A percentile compares a stretch with the other conserved stretches of the same genome.
Conservation (phyloP, 2,113 vertebrate genomes). For the human region DNA sequence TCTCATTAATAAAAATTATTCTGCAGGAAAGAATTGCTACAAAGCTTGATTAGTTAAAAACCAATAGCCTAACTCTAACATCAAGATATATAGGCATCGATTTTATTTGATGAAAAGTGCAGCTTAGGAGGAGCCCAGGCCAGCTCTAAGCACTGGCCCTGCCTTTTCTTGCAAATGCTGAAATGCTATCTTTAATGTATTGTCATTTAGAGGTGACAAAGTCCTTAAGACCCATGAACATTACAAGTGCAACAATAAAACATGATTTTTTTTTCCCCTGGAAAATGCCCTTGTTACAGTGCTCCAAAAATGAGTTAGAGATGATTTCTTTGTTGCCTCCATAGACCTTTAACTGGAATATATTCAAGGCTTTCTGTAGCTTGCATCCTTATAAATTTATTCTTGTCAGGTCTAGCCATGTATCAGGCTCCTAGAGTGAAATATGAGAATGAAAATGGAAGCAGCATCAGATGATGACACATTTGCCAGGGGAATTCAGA, state of each 20-base stretch:
- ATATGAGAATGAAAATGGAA: slow-evolving; percentile 72
- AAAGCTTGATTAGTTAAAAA: slow-evolving; percentile 62
- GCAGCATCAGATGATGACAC: slow-evolving; percentile 55
- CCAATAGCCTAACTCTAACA: slow-evolving; percentile 31
- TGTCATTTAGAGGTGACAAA: slow-evolving; percentile 55
- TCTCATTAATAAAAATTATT: slow-evolving; percentile 58
- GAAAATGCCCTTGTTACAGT: slow-evolving; percentile 65
- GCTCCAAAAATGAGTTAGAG: slow-evolving; percentile 65
- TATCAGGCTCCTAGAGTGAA: slow-evolving; percentile 69
- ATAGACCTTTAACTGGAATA: slow-evolving; percentile 68
- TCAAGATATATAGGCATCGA: neutral
- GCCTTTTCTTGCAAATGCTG: neutral
- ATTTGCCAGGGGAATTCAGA: slow-evolving; percentile 68
- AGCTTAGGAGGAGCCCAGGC: neutral
- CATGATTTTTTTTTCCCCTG: slow-evolving; percentile 64
- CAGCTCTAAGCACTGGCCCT: neutral
- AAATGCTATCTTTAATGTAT: slow-evolving; percentile 47
- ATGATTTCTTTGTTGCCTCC: slow-evolving; percentile 61
- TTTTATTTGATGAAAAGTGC: neutral
- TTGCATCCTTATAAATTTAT: slow-evolving; percentile 72
- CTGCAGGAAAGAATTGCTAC: slow-evolving; percentile 6
- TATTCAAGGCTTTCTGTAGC: slow-evolving; percentile 65
- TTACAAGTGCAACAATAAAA: slow-evolving; percentile 50
- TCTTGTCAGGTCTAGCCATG: slow-evolving; percentile 62
- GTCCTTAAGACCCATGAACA: slow-evolving; percentile 58